phyloP scores from a whole-genome alignment of 2,113 vertebrate species.

The Gopherus evgoodei region DNA sequence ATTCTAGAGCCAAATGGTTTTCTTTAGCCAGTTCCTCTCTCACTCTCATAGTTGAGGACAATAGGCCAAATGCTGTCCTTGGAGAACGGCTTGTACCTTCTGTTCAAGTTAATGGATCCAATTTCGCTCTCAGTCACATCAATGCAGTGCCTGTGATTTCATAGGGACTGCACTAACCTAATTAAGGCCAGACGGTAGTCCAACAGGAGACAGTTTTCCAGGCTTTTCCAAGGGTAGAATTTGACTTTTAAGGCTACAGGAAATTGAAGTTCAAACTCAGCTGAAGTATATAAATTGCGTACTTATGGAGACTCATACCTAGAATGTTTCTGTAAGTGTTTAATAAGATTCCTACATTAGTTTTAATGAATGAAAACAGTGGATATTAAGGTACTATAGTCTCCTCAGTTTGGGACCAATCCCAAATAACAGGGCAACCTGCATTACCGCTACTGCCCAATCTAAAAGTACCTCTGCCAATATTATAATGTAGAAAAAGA shows the following conservation, averaged over 20 bases:
- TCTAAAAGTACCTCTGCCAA: neutral
- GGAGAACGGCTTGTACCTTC: neutral
- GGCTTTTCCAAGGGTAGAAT: neutral
- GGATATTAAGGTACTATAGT: neutral
- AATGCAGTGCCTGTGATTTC: neutral
- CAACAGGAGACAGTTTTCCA: neutral
- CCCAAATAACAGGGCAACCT: neutral
- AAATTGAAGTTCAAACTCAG: neutral
- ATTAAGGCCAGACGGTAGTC: neutral
- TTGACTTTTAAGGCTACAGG: neutral
- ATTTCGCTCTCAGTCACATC: neutral
- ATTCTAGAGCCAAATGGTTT: neutral
- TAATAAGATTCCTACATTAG: neutral
- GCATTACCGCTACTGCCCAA: neutral
- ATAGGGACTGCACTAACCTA: neutral
- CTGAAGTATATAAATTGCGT: neutral
- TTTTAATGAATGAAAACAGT: neutral
- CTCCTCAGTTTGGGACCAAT: neutral
- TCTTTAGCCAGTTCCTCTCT: neutral
- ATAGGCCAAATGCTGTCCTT: neutral
- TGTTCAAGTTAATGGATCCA: neutral
- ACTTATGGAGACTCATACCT: neutral
- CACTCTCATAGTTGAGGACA: neutral
- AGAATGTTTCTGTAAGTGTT: neutral
- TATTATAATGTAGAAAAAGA: neutral